Base-by-base conservation (phyloP, 92 coral and sea anemone species). In the Epizoanthus illoricatus region DNA sequence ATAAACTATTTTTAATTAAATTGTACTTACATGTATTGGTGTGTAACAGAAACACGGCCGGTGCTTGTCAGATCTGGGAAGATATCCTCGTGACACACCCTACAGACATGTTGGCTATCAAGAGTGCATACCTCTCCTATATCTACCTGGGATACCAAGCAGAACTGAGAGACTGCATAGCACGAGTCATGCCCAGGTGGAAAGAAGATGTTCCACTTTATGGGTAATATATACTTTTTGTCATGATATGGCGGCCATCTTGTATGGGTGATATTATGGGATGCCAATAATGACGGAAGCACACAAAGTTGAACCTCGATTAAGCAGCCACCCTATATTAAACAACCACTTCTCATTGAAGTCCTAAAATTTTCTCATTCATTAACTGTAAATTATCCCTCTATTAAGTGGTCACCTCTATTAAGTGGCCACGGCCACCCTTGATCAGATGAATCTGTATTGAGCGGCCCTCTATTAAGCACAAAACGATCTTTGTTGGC, bases 1-100 rank as follows among this genome's bases (percentile, higher is more conserved):
- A 28, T 28, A 28, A 28, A 28, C 1, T 28, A 28, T 28, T 28
- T 28, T 28, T 0, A 28, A 28, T 28, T 28, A 0, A n/a, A n/a
- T 28, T 28, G 0, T 28, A 0, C 33, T 28, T 28, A 28, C 12
- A 49, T 47, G 9, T 49, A 21, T 66, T 66, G 45, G 9, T 55
- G 13, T 11, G 9, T 7, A 2, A 1, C 65, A 91, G 94, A 66
- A 86, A 85, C 63, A 59, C 87, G 7, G 56, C 69, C 4, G 73
- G 81, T 56, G 94, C 94, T 21, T 90, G 87, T 79, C 76, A 83
- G 59, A 73, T 80, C 2, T 91, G 94, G 94, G 94, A 91, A 65
- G 94, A 89, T 15, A 91, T 91, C 59, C 74, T 91, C 3, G 57
- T 65, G 17, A 33, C 36, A 40, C 85, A 89, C 20, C 94, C 94